phyloP scores from a whole-genome alignment of 2,113 vertebrate species.

The Falcunculus frontatus region DNA sequence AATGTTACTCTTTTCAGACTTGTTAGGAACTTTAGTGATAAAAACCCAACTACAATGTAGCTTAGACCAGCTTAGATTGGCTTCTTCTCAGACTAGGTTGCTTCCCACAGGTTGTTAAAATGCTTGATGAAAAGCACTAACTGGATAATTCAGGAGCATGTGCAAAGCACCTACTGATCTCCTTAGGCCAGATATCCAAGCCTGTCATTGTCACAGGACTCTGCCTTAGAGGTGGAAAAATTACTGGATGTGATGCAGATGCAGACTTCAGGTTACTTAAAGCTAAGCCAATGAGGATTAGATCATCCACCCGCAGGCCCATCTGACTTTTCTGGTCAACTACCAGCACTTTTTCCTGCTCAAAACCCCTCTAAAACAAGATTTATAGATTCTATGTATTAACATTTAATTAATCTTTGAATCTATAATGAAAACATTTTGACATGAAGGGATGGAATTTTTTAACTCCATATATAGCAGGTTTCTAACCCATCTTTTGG shows the following conservation, averaged over 20 bases:
- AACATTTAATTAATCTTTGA: background rate
- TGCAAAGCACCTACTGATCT: background rate
- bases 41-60: background rate
- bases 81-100: background rate
- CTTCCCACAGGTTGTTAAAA: background rate
- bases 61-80: background rate
- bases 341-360: background rate
- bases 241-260: background rate
- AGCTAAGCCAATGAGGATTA: background rate
- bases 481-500: background rate
- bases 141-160: background rate
- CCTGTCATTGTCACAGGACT: background rate
- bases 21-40: background rate
- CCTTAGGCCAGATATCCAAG: background rate
- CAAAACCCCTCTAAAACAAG: background rate
- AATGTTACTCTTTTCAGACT: background rate
- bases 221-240: background rate
- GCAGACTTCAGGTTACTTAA: background rate
- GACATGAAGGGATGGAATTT: background rate
- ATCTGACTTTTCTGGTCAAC: background rate
- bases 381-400: background rate
- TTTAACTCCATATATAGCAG: background rate
- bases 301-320: background rate
- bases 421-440: background rate
- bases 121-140: background rate